Evolutionary conservation across 2,113 vertebrate species (phyloP), one percentile per base, ranked within the genome.

Genomic region (Cryptoleucopteryx plumbea): DNA sequence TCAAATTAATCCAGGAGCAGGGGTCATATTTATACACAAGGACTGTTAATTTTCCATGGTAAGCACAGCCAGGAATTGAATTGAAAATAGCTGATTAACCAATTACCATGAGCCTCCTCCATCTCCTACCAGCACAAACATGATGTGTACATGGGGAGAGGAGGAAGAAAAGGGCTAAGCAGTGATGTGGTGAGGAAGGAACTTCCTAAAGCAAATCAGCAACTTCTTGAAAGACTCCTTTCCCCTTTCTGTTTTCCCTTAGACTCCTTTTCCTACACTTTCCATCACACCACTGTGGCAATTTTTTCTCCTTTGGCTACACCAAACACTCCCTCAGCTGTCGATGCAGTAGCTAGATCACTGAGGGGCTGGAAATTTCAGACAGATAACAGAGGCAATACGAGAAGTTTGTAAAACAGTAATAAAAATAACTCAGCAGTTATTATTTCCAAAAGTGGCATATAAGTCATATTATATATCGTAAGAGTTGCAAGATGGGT

Each of bases 41-140:
- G 94, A 93, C 94, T 94, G 93, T 82, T 97, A 89, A 94, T 96
- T 94, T 91, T 86, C 89, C 82, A 40, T 26, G 61, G 81, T 89
- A 95, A 96, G 89, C 68, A 56, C 89, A 89, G 87, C 52, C 73
- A 94, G 84, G 89, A 93, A 91, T 72, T 85, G 95, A 96, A 96
- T 96, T 75, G 89, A 93, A 97, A 96, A 78, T 34, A 96, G 87
- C 66, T 97, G 95, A 97, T 97, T 96, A 97, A 87, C 40, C 48
- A 89, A 87, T 91, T 94, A 85, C 52, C 84, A 67, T 3, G 61
- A 91, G 83, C 70, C 65, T 86, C 61, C 82, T 94, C 91, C 75
- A 86, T 13, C 75, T 88, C 90, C 80, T 73, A 61, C 70, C n/a
- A 92, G 82, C 74, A 77, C 82, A 86, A 50, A 47, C 68, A 67